Evolutionary conservation across 2,888 invertebrate genomes (phyloP).

Genomic region (Leptinotarsa peninsularis): DNA sequence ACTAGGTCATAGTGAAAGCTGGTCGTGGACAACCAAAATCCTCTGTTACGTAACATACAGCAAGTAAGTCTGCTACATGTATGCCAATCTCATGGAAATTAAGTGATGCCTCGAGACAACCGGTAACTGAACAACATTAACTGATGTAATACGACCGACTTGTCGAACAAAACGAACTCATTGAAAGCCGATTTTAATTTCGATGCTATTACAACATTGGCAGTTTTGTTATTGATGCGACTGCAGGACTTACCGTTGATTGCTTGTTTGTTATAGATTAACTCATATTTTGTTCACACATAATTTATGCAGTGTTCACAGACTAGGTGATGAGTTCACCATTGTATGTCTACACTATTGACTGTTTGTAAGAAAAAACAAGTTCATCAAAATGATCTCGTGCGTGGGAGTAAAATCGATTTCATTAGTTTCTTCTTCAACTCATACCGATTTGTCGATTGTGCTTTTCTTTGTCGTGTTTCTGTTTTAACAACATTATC

Average conservation of each 20-base stretch:
- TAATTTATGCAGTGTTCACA: not conserved
- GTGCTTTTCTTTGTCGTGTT: not conserved
- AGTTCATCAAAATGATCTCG: not conserved
- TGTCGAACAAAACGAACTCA: slow-evolving; percentile 10
- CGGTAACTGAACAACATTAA: slow-evolving; percentile 5
- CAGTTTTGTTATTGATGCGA: not conserved
- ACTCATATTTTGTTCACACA: not conserved
- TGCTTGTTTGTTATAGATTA: not conserved
- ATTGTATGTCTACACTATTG: too few relatives aligned
- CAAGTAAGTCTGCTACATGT: slow-evolving; percentile 20
- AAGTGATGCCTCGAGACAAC: slow-evolving; percentile 10
- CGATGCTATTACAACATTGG: slow-evolving; percentile 10
- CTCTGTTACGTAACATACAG: slow-evolving; percentile 44
- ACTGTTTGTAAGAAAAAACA: not conserved
- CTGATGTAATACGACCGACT: slow-evolving; percentile 19
- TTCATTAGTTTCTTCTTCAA: not conserved
- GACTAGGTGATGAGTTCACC: not conserved
- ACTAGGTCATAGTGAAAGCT: slow-evolving; percentile 54
- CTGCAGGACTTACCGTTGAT: not conserved
- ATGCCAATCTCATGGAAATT: slow-evolving; percentile 16
- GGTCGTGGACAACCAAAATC: slow-evolving; percentile 50
- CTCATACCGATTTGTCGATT: not conserved
- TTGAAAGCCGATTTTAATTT: slow-evolving; percentile 9
- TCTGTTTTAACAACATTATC: not conserved
- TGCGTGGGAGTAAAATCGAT: not conserved